Percentiles rank a stretch among this genome's conserved stretches.
Evolutionary conservation across 53 echinoderm and acorn worm species (phyloP).

Genomic region (Mesocentrotus franciscanus): DNA sequence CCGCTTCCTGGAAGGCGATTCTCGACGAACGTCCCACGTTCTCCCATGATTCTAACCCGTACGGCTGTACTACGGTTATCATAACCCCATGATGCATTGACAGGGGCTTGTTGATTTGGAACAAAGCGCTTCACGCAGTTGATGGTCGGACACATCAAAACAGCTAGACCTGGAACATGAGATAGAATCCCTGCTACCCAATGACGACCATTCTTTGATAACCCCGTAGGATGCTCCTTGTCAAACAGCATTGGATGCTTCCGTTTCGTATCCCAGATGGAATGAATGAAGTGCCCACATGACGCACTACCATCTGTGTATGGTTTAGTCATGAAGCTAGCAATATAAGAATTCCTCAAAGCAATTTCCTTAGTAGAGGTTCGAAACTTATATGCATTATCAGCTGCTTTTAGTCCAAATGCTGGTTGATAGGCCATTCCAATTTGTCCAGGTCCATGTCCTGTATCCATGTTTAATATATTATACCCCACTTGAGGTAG

Average conservation of each 20-base stretch:
- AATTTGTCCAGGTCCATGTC: constrained; percentile 63
- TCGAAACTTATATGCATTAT: constrained; percentile 52
- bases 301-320: constrained; percentile 31
- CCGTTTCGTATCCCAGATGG: constrained; percentile 57
- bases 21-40: constrained; percentile 49
- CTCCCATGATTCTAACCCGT: constrained; percentile 22
- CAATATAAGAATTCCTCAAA: constrained; percentile 40
- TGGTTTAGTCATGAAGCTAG: constrained; percentile 70
- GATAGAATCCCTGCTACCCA: constrained; percentile 65
- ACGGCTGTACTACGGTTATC: constrained; percentile 65
- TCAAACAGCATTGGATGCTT: constrained; percentile 57
- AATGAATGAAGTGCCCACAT: constrained; percentile 67
- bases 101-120: constrained; percentile 46
- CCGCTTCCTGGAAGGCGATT: constrained; percentile 49
- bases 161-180: constrained; percentile 60
- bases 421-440: constrained; percentile 59
- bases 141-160: constrained; percentile 60
- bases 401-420: constrained; percentile 64
- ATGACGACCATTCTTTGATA: constrained; percentile 57
- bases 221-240: constrained; percentile 42
- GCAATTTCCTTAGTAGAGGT: constrained; percentile 69
- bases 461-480: constrained; percentile 61
- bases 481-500: constrained; percentile 62
- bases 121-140: constrained; percentile 57
- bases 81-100: constrained; percentile 70